phyloP scores from a whole-genome alignment of 2,113 vertebrate species.

The Athene noctua region DNA sequence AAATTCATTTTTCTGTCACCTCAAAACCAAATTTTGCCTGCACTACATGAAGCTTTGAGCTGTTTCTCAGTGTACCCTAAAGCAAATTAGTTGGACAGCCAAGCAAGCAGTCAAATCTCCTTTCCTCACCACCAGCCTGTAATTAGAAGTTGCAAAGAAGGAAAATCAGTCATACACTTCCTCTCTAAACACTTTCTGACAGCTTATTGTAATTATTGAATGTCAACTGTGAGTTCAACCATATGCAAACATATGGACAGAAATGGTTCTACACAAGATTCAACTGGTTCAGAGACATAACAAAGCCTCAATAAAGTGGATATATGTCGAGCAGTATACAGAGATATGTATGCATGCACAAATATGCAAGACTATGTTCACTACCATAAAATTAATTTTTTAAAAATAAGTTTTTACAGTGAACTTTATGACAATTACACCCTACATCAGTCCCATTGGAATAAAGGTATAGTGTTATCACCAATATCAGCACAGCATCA shows the following conservation, averaged over 20 bases:
- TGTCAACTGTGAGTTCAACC: background rate
- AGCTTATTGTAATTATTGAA: constrained; percentile 30
- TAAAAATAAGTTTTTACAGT: background rate
- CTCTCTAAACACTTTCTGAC: constrained; percentile 23
- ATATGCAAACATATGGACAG: background rate
- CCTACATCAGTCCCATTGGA: background rate
- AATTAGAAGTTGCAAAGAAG: background rate
- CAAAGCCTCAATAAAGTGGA: fast-evolving
- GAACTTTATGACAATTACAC: background rate
- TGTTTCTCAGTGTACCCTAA: background rate
- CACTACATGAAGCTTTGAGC: background rate
- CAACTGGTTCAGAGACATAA: background rate
- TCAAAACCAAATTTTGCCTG: background rate
- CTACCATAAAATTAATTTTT: background rate
- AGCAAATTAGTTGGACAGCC: background rate
- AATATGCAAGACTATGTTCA: background rate
- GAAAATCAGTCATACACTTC: constrained; percentile 7
- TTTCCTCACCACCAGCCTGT: background rate
- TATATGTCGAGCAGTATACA: background rate
- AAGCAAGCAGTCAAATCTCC: constrained; percentile 4
- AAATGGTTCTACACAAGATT: background rate
- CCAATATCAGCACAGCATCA: background rate
- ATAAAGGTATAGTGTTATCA: background rate
- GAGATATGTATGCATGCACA: background rate
- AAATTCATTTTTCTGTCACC: background rate